Percentiles rank a stretch among this genome's conserved stretches.
These are phyloP conservation scores for Muntiacus reevesi DNA, from an alignment of 2,113 vertebrate species.

Conservation along the genomic window DNA sequence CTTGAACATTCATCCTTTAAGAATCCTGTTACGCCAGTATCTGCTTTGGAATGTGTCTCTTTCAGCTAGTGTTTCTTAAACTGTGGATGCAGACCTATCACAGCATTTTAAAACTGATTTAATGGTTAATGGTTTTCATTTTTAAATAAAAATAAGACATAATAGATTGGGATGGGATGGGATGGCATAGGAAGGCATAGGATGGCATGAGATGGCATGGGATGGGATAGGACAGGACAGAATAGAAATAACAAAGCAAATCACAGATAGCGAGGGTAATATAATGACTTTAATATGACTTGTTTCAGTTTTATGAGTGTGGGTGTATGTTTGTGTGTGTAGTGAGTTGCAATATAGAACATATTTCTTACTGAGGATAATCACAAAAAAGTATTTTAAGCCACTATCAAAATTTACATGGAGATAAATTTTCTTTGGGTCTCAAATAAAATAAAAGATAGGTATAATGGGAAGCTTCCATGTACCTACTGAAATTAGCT, in stretches of 20 bases:
- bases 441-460: slow-evolving; percentile 19
- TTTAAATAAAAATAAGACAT: background rate
- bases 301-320: background rate
- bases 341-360: background rate
- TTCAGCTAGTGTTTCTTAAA: background rate
- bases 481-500: background rate
- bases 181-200: background rate
- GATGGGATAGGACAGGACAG: background rate
- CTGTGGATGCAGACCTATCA: background rate
- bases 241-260: background rate
- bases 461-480: background rate
- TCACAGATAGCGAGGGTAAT: background rate
- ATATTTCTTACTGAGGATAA: background rate
- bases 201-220: background rate
- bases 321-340: background rate
- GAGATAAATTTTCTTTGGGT: background rate
- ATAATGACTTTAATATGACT: background rate
- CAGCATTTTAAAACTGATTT: background rate
- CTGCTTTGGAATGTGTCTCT: background rate
- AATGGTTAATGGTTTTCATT: background rate
- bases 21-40: background rate
- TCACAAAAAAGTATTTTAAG: background rate
- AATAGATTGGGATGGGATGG: background rate
- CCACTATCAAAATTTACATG: background rate
- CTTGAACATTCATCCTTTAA: background rate